Evolutionary conservation across 1,140 invertebrate species (phyloP).

Genomic region (Diprion similis): DNA sequence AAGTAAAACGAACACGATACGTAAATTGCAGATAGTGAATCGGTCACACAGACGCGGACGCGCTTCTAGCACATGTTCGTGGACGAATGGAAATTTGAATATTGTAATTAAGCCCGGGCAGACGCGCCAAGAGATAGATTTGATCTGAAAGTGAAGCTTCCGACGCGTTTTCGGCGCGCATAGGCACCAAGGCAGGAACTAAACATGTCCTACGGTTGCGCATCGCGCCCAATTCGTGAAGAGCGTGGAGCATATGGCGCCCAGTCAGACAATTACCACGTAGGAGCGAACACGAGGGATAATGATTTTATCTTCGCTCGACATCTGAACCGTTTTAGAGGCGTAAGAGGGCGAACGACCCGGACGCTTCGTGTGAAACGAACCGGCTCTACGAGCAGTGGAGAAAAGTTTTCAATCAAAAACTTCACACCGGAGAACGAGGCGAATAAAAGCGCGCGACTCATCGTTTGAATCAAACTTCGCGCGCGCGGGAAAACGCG

Average conservation of each 20-base stretch:
- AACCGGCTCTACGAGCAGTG: neutral
- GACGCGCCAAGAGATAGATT: neutral
- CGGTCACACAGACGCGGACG: neutral
- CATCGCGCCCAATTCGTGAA: neutral
- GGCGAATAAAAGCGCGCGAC: too few species aligned
- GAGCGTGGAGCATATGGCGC: neutral
- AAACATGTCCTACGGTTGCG: neutral
- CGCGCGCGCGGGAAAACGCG: too few species aligned
- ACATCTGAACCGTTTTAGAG: neutral
- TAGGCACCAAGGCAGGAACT: neutral
- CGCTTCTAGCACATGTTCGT: conserved; percentile 43
- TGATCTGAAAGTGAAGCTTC: neutral
- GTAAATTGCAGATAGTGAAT: neutral
- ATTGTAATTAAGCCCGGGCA: conserved; percentile 51
- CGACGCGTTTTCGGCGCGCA: neutral
- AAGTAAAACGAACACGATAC: neutral
- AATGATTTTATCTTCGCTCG: conserved; percentile 25
- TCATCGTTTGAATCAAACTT: too few species aligned
- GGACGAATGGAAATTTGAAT: conserved; percentile 47
- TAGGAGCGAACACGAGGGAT: conserved; percentile 27
- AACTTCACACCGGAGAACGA: too few species aligned
- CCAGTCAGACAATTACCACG: neutral
- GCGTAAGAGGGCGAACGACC: neutral
- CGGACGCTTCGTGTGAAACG: neutral
- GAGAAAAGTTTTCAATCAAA: too few species aligned